Evolutionary conservation across 2,888 invertebrate species (phyloP).

Genomic region (Morpho deidamia): DNA sequence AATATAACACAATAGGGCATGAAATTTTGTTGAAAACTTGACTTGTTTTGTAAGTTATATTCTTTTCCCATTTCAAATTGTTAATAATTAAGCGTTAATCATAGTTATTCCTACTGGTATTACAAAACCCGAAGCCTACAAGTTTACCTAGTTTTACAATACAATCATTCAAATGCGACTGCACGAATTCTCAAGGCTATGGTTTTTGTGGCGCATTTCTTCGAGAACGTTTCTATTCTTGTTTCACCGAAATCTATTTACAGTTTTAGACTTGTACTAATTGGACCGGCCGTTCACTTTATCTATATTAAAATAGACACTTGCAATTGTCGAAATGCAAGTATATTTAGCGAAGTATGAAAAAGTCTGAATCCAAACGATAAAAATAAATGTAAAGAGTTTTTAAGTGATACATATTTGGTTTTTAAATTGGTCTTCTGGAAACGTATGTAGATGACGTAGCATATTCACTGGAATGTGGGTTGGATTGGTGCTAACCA

Average conservation of each 20-base stretch:
- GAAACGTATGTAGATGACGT: no score
- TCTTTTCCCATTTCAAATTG: not conserved
- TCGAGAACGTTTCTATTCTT: constrained; percentile 9
- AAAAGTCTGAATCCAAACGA: no score
- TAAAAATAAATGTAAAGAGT: no score
- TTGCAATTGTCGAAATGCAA: not conserved
- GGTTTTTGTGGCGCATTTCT: constrained; percentile 19
- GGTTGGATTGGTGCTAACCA: no score
- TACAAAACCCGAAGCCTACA: not conserved
- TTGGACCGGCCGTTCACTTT: not conserved
- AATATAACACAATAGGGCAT: no score
- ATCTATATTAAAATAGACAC: not conserved
- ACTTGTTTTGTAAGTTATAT: no score
- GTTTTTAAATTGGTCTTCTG: no score
- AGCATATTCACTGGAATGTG: no score
- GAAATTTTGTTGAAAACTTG: no score
- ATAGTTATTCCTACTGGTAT: not conserved
- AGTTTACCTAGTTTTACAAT: not conserved
- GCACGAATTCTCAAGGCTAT: constrained; percentile 17
- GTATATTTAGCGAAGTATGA: no score
- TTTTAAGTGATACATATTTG: no score
- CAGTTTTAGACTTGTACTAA: constrained; percentile 1
- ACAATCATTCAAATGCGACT: constrained; percentile 5
- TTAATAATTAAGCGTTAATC: not conserved
- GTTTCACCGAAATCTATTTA: constrained; percentile 12